These are phyloP conservation scores for Aegotheles bennettii DNA, from an alignment of 2,113 vertebrate genomes.

Conservation along the genomic window DNA sequence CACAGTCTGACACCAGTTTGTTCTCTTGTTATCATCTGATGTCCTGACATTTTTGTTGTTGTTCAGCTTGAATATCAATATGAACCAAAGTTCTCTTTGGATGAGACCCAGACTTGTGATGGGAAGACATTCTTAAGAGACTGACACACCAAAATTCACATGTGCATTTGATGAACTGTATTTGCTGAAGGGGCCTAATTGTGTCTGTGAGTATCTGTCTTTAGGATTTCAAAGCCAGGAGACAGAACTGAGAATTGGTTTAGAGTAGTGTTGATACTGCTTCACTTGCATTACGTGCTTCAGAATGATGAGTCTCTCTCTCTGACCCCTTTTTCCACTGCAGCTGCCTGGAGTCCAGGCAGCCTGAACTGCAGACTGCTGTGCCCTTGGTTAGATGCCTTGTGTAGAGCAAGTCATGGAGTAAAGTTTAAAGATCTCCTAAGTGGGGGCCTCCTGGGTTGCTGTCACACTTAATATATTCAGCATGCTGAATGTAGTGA, in stretches of 20 bases:
- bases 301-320: background rate
- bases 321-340: background rate
- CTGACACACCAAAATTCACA: background rate
- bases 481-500: background rate
- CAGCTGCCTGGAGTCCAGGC: rapidly evolving
- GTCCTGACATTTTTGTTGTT: background rate
- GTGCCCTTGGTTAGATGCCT: background rate
- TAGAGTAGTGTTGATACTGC: background rate
- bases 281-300: background rate
- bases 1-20: background rate
- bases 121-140: background rate
- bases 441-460: background rate
- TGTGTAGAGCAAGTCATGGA: background rate
- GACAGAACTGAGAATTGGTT: background rate
- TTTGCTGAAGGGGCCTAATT: background rate
- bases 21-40: background rate
- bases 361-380: background rate
- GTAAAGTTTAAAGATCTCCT: background rate
- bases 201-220: background rate
- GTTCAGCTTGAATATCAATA: background rate
- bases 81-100: background rate
- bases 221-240: background rate
- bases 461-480: conserved; percentile 13
- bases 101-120: background rate
- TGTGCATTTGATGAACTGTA: background rate